These are phyloP conservation scores for Pollimyrus isidori DNA, from an alignment of 2,113 vertebrate genomes.

Conservation along the genomic window DNA sequence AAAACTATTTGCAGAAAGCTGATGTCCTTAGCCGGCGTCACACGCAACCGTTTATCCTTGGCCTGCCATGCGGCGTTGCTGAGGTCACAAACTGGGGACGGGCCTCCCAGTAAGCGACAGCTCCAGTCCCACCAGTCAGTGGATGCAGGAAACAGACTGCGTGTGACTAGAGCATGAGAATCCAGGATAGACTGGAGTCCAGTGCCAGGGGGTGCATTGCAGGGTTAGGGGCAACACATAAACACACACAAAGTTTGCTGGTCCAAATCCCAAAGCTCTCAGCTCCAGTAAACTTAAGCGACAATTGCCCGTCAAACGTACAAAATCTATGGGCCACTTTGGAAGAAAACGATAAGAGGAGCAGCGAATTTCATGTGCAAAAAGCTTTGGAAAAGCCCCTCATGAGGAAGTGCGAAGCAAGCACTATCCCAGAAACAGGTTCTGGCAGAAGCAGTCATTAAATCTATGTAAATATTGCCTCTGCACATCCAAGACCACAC, in stretches of 20 bases:
- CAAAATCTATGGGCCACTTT: not conserved
- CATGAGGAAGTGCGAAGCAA: not conserved
- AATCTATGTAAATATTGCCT: not conserved
- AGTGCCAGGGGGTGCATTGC: not conserved
- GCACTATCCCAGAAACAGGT: not conserved
- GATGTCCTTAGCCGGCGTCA: not conserved
- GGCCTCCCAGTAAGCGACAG: not conserved
- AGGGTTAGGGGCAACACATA: not conserved
- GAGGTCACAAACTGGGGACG: not conserved
- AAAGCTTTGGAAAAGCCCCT: not conserved
- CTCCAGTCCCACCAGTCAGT: not conserved
- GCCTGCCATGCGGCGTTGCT: not conserved
- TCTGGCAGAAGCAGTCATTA: not conserved
- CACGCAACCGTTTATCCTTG: not conserved
- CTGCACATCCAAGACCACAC: not conserved
- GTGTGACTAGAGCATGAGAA: not conserved
- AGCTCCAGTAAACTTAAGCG: not conserved
- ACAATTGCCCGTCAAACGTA: not conserved
- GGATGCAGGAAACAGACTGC: not conserved
- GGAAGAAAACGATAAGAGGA: not conserved
- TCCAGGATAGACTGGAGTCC: not conserved
- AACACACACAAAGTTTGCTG: not conserved
- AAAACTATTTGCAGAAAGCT: not conserved
- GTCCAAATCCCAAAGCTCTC: not conserved
- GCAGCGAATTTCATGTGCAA: not conserved